Evolutionary conservation across 2,888 invertebrate genomes (phyloP).

Genomic region (Adelphocoris suturalis): DNA sequence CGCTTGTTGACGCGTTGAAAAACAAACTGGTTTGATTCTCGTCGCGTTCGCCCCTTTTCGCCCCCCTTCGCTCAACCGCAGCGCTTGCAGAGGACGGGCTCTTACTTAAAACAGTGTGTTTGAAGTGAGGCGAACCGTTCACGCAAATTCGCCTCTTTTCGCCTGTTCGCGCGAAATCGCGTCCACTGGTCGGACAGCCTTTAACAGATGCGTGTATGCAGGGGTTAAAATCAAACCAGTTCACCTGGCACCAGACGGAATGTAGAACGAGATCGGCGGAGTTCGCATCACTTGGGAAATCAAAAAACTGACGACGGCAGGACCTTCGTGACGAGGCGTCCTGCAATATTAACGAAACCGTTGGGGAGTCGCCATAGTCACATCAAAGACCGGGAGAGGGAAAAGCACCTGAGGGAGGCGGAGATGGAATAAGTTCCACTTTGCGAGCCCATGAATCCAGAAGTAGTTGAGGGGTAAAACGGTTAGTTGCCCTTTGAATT

Average conservation of each 20-base stretch:
- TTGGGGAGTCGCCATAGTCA: neutral
- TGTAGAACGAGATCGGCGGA: neutral
- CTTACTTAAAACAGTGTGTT: too few relatives aligned
- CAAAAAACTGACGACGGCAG: neutral
- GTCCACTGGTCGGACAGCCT: too few relatives aligned
- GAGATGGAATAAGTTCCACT: slow-evolving; percentile 34
- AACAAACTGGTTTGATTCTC: too few relatives aligned
- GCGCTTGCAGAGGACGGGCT: too few relatives aligned
- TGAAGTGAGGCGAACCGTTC: too few relatives aligned
- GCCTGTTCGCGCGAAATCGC: too few relatives aligned
- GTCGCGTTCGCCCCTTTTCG: too few relatives aligned
- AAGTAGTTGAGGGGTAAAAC: neutral
- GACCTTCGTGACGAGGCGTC: neutral
- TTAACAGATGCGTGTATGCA: too few relatives aligned
- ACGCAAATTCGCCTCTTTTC: too few relatives aligned
- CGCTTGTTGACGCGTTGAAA: too few relatives aligned
- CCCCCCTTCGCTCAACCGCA: too few relatives aligned
- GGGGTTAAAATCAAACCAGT: neutral
- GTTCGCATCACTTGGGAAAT: neutral
- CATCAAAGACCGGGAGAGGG: neutral
- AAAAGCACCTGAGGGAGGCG: slow-evolving; percentile 13
- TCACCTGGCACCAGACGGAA: neutral
- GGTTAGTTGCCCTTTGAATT: slow-evolving; percentile 14
- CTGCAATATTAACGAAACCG: neutral
- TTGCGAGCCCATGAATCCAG: slow-evolving; percentile 25